A percentile compares a stretch with the other conserved stretches of the same genome.
Evolutionary conservation across 23 tunicate genomes (phyloP).

Genomic region (Styela clava): DNA sequence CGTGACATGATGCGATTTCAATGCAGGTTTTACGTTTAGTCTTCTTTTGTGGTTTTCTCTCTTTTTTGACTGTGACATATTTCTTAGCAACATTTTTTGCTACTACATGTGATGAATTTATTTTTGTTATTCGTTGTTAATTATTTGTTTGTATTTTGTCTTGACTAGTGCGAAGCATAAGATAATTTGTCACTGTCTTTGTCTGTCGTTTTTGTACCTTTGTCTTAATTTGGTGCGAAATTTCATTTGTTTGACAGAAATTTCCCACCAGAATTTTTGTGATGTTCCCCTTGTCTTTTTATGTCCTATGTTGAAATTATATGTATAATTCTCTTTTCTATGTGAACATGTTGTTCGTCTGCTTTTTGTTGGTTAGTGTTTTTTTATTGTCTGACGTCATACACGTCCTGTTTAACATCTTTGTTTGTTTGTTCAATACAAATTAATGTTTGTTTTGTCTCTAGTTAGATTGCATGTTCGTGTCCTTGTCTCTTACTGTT

Average conservation of each 20-base stretch:
- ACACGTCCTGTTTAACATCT: too few relatives aligned
- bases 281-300: background rate
- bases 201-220: background rate
- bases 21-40: background rate
- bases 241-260: background rate
- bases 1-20: background rate
- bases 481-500: background rate
- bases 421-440: too few relatives aligned
- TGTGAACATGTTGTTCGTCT: background rate
- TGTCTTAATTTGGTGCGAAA: background rate
- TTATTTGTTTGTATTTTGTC: background rate
- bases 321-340: background rate
- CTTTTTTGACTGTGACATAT: too few relatives aligned
- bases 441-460: too few relatives aligned
- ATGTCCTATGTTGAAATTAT: background rate
- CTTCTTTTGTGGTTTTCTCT: background rate
- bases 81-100: background rate
- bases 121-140: background rate
- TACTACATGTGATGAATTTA: background rate
- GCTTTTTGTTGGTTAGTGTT: too few relatives aligned
- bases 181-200: background rate
- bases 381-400: too few relatives aligned
- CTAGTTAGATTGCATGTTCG: too few relatives aligned
- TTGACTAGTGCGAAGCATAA: background rate
- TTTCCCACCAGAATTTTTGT: background rate